Evolutionary conservation across 2,113 vertebrate genomes (phyloP), one percentile per base, ranked within the genome.

Genomic region (Atractosteus spatula): DNA sequence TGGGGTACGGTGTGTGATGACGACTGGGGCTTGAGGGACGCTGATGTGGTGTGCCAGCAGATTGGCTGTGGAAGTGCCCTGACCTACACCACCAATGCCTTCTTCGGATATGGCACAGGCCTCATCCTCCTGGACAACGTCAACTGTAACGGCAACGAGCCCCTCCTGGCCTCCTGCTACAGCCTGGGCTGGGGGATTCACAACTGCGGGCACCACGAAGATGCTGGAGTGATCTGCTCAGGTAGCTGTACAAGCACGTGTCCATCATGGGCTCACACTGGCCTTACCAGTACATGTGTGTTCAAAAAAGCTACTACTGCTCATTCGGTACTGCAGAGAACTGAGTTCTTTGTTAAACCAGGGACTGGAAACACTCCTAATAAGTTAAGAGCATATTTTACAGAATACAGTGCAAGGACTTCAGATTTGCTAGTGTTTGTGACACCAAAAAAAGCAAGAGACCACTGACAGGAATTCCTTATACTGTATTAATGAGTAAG

Each of bases 1-100:
- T 98, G 97, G 97, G 97, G 96, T 69, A 99, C 97, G 0, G 94
- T 99, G 70, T 99, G 97, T 0, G 97, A 99, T 0, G 97, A 99
- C 0, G 96, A 97, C 82, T 99, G 97, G 97, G 88, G 83, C 12
- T 70, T 95, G 66, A 88, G 72, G 0, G 95, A 98, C 0, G 95
- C 96, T 44, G 71, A 68, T 0, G 97, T 99, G 73, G 97, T 96
- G 66, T 99, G 97, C 85, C 92, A 85, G 74, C 96, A 99, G 83
- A 55, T 92, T 47, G 89, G 92, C 77, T 99, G 97, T 0, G 97
- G 96, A 14, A 78, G 41, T 0, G 95, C 91, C 1, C 6, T 95
- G 61, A 79, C 83, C 0, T 92, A 89, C 67, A 94, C 93, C 73
- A 94, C 90, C 74, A 96, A 96, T 0, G 92, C 96, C 45, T 95